These are phyloP conservation scores for Cassiopea andromeda DNA, from an alignment of 30 jellyfish, hydroid and myxozoan genomes.

Conservation along the genomic window DNA sequence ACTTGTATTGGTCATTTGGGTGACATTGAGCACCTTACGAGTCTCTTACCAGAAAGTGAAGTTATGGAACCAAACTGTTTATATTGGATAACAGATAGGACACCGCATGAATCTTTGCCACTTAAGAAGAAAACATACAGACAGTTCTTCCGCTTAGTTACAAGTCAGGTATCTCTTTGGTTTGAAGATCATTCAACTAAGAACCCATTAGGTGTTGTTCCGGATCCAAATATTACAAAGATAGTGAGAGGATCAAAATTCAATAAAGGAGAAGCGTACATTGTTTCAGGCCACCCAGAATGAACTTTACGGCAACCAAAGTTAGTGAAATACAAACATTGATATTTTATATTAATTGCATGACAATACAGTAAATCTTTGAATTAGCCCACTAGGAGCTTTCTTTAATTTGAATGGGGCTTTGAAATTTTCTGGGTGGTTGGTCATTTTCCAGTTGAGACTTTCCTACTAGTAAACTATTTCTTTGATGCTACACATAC, in stretches of 20 bases:
- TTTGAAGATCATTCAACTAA: constrained; percentile 84
- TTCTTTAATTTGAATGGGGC: no score
- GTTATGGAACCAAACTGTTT: constrained; percentile 44
- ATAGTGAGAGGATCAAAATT: constrained; percentile 83
- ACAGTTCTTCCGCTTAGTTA: constrained; percentile 75
- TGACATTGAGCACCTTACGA: constrained; percentile 73
- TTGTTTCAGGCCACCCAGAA: not conserved
- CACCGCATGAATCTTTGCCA: constrained; percentile 88
- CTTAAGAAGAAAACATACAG: constrained; percentile 47
- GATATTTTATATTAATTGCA: no score
- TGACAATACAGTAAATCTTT: no score
- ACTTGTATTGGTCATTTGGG: constrained; percentile 68
- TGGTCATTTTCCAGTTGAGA: no score
- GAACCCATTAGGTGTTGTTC: constrained; percentile 83
- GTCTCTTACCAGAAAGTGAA: constrained; percentile 62
- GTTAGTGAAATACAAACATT: no score
- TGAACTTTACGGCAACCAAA: no score
- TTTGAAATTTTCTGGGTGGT: no score
- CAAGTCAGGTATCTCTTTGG: constrained; percentile 85
- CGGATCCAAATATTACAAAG: constrained; percentile 70
- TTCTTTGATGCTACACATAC: no score
- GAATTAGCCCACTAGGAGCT: no score
- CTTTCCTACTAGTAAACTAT: no score
- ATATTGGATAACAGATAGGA: constrained; percentile 85
- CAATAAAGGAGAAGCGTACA: constrained; percentile 32